Conservation (phyloP, 2,113 vertebrate genomes). For the Peucedramus taeniatus region DNA sequence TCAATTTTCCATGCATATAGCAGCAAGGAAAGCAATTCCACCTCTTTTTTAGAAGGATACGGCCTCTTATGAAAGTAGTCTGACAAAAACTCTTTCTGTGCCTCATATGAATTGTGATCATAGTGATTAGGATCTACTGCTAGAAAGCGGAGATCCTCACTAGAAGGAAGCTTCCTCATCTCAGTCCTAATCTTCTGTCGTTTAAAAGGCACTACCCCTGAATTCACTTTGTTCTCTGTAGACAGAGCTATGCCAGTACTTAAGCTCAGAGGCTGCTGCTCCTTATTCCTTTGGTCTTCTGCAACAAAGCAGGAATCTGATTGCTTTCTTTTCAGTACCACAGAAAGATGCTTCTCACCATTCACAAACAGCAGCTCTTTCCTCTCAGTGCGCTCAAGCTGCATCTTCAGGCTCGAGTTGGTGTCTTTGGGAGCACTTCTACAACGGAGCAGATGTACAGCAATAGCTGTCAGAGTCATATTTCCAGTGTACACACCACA, state of each 20-base stretch:
- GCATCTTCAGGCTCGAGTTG: constrained; percentile 53
- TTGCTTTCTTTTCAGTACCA: constrained; percentile 64
- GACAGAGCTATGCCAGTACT: neutral
- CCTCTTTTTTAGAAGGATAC: constrained; percentile 83
- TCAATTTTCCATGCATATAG: constrained; percentile 83
- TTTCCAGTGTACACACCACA: constrained; percentile 94
- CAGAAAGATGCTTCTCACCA: constrained; percentile 45
- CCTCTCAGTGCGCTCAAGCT: constrained; percentile 36
- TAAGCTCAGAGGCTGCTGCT: neutral
- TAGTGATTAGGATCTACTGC: constrained; percentile 76
- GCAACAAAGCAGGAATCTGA: constrained; percentile 14
- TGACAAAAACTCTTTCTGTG: constrained; percentile 83
- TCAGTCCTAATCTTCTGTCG: constrained; percentile 74
- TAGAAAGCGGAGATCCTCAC: constrained; percentile 71
- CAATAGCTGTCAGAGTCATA: constrained; percentile 89
- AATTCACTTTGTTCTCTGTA: constrained; percentile 1
- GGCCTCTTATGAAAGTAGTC: constrained; percentile 91
- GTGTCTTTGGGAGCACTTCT: constrained; percentile 86
- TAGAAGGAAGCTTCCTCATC: neutral
- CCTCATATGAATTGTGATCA: constrained; percentile 74
- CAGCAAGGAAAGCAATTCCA: constrained; percentile 79
- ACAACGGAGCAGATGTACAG: constrained; percentile 89
- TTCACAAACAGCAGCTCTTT: constrained; percentile 60
- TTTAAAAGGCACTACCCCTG: constrained; percentile 69
- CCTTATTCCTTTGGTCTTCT: constrained; percentile 56